These are phyloP conservation scores for Bellardia pandia DNA, from an alignment of 2,888 invertebrate species.

Conservation along the genomic window DNA sequence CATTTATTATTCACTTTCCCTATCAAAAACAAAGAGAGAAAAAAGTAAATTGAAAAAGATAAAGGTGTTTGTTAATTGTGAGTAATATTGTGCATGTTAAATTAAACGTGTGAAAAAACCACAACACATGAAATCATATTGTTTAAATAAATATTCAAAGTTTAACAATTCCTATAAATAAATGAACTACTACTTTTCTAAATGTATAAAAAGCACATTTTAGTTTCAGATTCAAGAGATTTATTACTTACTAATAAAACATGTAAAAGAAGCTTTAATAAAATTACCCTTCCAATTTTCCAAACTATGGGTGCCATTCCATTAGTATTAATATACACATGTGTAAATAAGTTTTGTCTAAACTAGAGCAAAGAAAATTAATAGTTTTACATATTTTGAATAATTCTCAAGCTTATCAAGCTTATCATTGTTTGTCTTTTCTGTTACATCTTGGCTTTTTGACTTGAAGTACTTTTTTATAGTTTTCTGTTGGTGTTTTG, in stretches of 20 bases:
- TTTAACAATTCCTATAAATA: too few relatives aligned
- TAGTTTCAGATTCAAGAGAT: too few relatives aligned
- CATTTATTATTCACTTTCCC: slow-evolving; percentile 59
- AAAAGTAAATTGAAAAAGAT: slow-evolving; percentile 5
- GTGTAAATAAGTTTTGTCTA: slow-evolving; percentile 57
- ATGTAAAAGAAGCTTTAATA: too few relatives aligned
- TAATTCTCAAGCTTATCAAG: slow-evolving; percentile 78
- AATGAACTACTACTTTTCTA: too few relatives aligned
- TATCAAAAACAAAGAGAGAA: slow-evolving; percentile 9
- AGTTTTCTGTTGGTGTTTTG: slow-evolving; percentile 19
- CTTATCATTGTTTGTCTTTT: slow-evolving; percentile 57
- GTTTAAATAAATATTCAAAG: too few relatives aligned
- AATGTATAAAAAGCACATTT: too few relatives aligned
- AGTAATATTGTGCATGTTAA: neutral
- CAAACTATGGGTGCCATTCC: too few relatives aligned
- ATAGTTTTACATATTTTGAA: slow-evolving; percentile 82
- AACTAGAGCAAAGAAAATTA: slow-evolving; percentile 83
- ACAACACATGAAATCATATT: too few relatives aligned
- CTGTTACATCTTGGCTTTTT: slow-evolving; percentile 44
- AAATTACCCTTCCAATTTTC: too few relatives aligned
- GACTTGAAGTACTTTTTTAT: neutral
- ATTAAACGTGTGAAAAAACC: neutral
- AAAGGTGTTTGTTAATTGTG: slow-evolving; percentile 13
- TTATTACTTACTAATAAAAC: too few relatives aligned
- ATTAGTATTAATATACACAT: neutral